phyloP scores from a whole-genome alignment of 2,797 vertebrate genomes.

The Myotis daubentonii region DNA sequence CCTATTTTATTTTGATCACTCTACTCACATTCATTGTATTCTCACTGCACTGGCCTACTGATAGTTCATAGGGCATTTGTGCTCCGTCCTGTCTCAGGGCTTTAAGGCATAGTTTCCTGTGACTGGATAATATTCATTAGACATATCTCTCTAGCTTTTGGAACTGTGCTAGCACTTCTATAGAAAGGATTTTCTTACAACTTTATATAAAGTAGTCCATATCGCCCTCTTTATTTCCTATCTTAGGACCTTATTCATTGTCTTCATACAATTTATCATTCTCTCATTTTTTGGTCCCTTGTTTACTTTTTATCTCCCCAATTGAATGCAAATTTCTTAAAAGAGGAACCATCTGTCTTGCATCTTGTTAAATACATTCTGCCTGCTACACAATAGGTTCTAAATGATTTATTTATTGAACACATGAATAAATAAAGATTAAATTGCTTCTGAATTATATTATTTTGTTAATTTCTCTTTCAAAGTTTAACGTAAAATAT shows the following conservation, averaged over 20 bases:
- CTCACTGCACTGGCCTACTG: not conserved
- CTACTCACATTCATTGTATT: not conserved
- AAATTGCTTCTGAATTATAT: not conserved
- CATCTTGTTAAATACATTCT: not conserved
- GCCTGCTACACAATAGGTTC: not conserved
- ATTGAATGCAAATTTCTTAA: not conserved
- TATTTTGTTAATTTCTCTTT: slow-evolving; percentile 9
- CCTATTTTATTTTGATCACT: not conserved
- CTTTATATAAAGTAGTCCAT: not conserved
- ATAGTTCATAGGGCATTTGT: not conserved
- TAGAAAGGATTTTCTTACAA: not conserved
- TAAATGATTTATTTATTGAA: not conserved
- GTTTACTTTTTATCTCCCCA: not conserved
- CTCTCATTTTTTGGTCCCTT: not conserved
- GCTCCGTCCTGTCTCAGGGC: not conserved
- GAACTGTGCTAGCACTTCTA: not conserved
- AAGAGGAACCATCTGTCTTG: not conserved
- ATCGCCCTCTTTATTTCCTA: not conserved
- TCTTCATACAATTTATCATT: not conserved
- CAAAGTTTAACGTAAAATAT: not conserved
- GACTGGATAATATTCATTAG: not conserved
- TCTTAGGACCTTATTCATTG: not conserved
- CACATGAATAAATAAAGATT: slow-evolving; percentile 7
- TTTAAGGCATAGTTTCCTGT: not conserved
- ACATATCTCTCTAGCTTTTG: not conserved